phyloP scores from a whole-genome alignment of 2,888 invertebrate species.

The Pteria penguin region DNA sequence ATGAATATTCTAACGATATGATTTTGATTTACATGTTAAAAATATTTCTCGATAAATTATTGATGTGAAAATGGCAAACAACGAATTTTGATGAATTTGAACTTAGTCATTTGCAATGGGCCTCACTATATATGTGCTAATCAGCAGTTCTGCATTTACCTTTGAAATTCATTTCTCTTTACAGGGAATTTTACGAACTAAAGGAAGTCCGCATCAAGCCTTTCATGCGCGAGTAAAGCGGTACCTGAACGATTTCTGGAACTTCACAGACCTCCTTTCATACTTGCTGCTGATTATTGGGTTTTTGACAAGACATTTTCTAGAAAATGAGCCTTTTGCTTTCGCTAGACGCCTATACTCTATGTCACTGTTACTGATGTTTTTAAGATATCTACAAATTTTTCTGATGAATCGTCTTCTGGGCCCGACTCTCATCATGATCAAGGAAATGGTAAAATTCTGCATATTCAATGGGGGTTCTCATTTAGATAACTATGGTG shows the following conservation, averaged over 20 bases:
- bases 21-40: too few species aligned
- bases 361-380: constrained; percentile 21
- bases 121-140: too few species aligned
- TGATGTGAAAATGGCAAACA: too few species aligned
- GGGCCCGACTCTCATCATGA: constrained; percentile 32
- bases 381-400: too few species aligned
- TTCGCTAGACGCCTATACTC: constrained; percentile 20
- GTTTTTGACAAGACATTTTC: not conserved
- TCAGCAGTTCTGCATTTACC: too few species aligned
- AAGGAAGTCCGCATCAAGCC: not conserved
- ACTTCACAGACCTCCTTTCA: constrained; percentile 15
- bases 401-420: constrained; percentile 14
- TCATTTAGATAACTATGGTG: too few species aligned
- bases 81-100: too few species aligned
- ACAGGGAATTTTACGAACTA: not conserved
- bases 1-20: too few species aligned
- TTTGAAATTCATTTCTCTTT: too few species aligned
- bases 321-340: not conserved
- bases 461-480: too few species aligned
- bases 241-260: constrained; percentile 29
- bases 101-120: too few species aligned
- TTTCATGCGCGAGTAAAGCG: constrained; percentile 9
- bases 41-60: too few species aligned
- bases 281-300: constrained; percentile 6
- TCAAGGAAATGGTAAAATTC: constrained; percentile 33